Evolutionary conservation across 1,140 invertebrate species (phyloP).

Genomic region (Brachystomella parvula): DNA sequence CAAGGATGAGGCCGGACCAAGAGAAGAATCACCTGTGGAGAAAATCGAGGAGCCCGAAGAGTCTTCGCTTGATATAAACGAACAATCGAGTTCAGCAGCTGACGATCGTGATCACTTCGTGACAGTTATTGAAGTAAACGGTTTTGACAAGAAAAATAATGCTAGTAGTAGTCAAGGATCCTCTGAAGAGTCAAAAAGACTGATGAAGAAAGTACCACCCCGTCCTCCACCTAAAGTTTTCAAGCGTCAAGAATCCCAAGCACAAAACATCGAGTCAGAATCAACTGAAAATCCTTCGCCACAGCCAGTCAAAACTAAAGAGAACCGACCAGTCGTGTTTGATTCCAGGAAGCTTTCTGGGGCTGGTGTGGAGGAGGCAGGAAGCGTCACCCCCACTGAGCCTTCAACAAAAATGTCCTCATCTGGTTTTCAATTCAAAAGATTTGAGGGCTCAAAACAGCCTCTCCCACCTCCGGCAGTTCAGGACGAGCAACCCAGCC

Average conservation of each 20-base stretch:
- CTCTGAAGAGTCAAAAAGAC: slow-evolving; percentile 32
- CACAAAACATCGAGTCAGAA: not conserved
- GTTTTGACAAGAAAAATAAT: slow-evolving; percentile 37
- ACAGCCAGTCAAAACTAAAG: not conserved
- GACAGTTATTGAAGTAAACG: slow-evolving; percentile 78
- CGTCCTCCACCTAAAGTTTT: slow-evolving; percentile 43
- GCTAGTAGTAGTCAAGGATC: slow-evolving; percentile 17
- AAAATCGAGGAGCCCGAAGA: not conserved
- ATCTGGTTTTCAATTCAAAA: slow-evolving; percentile 18
- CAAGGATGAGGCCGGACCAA: not conserved
- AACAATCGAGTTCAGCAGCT: slow-evolving; percentile 1
- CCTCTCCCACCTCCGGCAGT: slow-evolving; percentile 19
- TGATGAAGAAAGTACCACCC: slow-evolving; percentile 41
- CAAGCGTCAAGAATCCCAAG: slow-evolving; percentile 23
- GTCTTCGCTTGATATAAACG: not conserved
- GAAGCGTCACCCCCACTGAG: slow-evolving; percentile 10
- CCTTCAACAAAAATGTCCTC: not conserved
- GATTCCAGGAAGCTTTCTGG: slow-evolving; percentile 26
- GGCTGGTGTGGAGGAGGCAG: slow-evolving; percentile 8
- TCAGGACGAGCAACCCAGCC: not conserved
- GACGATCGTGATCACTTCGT: slow-evolving; percentile 56
- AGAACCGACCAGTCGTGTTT: slow-evolving; percentile 29
- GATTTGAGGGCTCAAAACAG: slow-evolving; percentile 34
- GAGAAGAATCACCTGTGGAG: not conserved
- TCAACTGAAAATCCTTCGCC: not conserved